Conservation (phyloP, 2,113 vertebrate species). For the Rallus limicola region DNA sequence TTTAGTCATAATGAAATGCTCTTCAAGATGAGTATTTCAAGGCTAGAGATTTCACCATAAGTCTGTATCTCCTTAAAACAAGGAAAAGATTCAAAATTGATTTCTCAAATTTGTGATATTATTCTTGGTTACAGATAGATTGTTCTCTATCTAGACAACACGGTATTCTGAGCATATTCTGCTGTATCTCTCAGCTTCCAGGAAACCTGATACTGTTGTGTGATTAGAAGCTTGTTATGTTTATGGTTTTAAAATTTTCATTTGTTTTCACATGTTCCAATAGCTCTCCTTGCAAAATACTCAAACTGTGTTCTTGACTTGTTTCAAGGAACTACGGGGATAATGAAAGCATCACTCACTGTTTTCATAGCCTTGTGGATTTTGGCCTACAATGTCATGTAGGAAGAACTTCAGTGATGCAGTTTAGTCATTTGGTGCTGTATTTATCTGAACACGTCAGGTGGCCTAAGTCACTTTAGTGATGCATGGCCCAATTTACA, state of each 20-base stretch:
- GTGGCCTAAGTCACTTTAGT: not conserved
- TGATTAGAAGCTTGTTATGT: not conserved
- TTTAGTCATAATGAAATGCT: not conserved
- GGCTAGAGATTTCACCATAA: not conserved
- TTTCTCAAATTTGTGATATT: not conserved
- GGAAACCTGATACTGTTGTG: not conserved
- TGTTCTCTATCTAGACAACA: not conserved
- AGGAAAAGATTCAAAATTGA: not conserved
- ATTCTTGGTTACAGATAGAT: accelerated
- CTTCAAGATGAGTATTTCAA: not conserved
- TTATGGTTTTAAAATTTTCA: not conserved
- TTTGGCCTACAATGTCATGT: not conserved
- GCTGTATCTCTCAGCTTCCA: not conserved
- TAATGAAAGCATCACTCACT: not conserved
- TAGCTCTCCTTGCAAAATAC: not conserved
- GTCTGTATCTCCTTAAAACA: not conserved
- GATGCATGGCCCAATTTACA: not conserved
- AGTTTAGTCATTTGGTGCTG: not conserved
- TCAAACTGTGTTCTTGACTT: not conserved
- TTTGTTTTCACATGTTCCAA: not conserved
- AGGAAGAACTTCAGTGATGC: not conserved
- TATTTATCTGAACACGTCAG: not conserved
- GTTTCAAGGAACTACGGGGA: not conserved
- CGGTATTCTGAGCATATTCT: not conserved
- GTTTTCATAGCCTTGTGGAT: not conserved